phyloP scores from a whole-genome alignment of 2,797 vertebrate genomes.

The Brachyalestes nurse region DNA sequence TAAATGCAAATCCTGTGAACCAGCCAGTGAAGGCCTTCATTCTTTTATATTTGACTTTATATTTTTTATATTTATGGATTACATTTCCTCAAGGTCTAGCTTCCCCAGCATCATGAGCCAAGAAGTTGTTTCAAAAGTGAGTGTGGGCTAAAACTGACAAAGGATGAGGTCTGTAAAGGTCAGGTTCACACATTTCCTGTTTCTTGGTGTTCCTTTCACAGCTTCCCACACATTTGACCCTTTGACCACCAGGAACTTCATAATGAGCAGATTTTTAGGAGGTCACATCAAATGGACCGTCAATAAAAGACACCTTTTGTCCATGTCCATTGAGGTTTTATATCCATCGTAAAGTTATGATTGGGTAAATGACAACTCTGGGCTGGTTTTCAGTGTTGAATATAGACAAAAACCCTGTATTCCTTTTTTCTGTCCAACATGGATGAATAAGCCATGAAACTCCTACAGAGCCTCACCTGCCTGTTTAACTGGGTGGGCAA shows the following conservation, averaged over 20 bases:
- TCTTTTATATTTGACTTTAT: too few species aligned
- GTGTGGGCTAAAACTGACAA: constrained; percentile 3
- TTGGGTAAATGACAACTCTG: too few species aligned
- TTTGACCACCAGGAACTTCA: constrained; percentile 58
- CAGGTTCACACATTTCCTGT: constrained; percentile 71
- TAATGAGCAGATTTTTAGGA: constrained; percentile 61
- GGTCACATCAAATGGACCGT: constrained; percentile 59
- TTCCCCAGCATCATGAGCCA: not conserved
- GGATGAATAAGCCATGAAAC: not conserved
- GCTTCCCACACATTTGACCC: constrained; percentile 64
- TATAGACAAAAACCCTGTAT: too few species aligned
- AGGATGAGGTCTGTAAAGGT: constrained; percentile 39
- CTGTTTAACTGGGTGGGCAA: constrained; percentile 32
- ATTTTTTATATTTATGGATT: too few species aligned
- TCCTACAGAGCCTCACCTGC: constrained; percentile 33
- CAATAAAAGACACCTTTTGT: constrained; percentile 72
- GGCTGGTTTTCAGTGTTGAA: too few species aligned
- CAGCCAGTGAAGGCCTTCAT: too few species aligned
- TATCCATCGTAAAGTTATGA: too few species aligned
- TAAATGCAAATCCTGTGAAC: too few species aligned
- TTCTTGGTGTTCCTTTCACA: constrained; percentile 59
- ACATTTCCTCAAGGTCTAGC: not conserved
- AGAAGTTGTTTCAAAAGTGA: not conserved
- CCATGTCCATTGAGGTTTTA: constrained; percentile 18
- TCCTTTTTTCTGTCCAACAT: not conserved